A percentile compares a stretch with the other conserved stretches of the same genome.
Conservation (phyloP, 2,888 invertebrate species). For the Phasia obesa region DNA sequence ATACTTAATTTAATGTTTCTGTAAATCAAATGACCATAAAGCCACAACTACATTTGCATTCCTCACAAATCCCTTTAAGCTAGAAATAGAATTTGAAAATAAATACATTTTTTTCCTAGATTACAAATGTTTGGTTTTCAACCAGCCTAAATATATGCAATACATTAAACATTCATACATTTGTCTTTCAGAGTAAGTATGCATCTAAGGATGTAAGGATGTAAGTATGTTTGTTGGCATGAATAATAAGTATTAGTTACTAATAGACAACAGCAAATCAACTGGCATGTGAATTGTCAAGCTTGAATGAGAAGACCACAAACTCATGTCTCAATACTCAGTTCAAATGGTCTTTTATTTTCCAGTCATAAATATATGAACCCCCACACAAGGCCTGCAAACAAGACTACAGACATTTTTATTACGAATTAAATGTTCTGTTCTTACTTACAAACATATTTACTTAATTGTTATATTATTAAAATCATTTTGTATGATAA, state of each 20-base stretch:
- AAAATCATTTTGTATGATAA: neutral
- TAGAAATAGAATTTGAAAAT: constrained; percentile 6
- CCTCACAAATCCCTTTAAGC: constrained; percentile 30
- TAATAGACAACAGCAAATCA: neutral
- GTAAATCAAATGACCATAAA: constrained; percentile 31
- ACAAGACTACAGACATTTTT: too few species aligned
- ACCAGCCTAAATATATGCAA: constrained; percentile 45
- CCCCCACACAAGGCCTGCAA: too few species aligned
- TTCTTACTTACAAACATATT: too few species aligned
- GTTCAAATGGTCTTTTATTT: neutral
- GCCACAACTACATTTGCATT: constrained; percentile 19
- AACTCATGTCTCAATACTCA: constrained; percentile 21
- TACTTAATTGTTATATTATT: neutral
- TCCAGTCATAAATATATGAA: neutral
- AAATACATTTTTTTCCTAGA: constrained; percentile 22
- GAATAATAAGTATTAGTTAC: neutral
- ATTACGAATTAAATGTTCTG: too few species aligned
- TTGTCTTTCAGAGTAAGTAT: neutral
- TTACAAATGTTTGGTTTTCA: constrained; percentile 42
- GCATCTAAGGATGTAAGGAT: neutral
- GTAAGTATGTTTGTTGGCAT: too few species aligned
- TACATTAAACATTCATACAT: constrained; percentile 19
- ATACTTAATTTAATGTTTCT: neutral
- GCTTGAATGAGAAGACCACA: constrained; percentile 21
- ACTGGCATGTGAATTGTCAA: constrained; percentile 10